Evolutionary conservation across 2,888 invertebrate species (phyloP).

Genomic region (Polydrusus cervinus): DNA sequence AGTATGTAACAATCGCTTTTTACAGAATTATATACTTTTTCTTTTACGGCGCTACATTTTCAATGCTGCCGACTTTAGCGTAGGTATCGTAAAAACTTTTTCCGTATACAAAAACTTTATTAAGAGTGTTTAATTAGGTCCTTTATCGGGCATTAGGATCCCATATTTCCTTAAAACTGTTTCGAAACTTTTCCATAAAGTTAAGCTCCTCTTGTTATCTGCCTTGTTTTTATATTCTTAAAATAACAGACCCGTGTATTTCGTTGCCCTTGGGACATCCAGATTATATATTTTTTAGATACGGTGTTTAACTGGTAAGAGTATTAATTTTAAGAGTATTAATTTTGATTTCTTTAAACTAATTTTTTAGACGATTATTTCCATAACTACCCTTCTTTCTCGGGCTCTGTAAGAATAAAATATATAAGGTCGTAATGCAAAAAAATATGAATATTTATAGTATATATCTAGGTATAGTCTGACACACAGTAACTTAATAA

Average conservation of each 20-base stretch:
- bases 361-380: too few species aligned
- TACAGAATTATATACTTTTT: not conserved
- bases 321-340: too few species aligned
- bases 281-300: not conserved
- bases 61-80: not conserved
- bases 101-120: slow-evolving; percentile 13
- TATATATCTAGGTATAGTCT: too few species aligned
- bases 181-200: slow-evolving; percentile 17
- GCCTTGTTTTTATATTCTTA: slow-evolving; percentile 10
- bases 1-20: not conserved
- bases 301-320: too few species aligned
- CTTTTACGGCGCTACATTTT: not conserved
- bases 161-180: slow-evolving; percentile 21
- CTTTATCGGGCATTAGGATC: slow-evolving; percentile 24
- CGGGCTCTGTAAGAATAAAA: too few species aligned
- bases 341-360: too few species aligned
- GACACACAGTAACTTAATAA: too few species aligned
- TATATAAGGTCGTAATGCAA: too few species aligned
- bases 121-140: slow-evolving; percentile 17
- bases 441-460: too few species aligned
- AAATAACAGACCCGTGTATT: not conserved
- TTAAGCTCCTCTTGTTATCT: slow-evolving; percentile 10
- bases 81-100: slow-evolving; percentile 10
- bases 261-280: not conserved
- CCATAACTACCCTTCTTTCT: too few species aligned